Evolutionary conservation across 2,888 invertebrate genomes (phyloP).

Genomic region (Agapostemon virescens): DNA sequence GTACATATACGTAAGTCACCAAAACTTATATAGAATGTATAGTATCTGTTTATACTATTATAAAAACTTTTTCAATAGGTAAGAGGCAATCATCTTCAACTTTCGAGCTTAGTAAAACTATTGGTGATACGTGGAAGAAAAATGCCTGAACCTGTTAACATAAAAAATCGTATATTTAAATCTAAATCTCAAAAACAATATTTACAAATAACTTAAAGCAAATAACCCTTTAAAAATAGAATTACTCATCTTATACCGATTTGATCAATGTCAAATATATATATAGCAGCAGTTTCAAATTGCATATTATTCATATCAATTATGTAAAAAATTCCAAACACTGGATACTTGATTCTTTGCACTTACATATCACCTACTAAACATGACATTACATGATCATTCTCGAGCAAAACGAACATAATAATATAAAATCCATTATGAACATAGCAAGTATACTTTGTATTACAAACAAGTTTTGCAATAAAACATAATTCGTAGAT

Average conservation of each 20-base stretch:
- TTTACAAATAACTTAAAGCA: slow-evolving; percentile 46
- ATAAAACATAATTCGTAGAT: slow-evolving; percentile 30
- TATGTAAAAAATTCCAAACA: neutral
- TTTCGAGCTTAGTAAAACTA: slow-evolving; percentile 26
- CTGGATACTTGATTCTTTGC: slow-evolving; percentile 15
- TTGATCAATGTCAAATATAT: slow-evolving; percentile 13
- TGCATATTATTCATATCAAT: slow-evolving; percentile 2
- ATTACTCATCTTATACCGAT: neutral
- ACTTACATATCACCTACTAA: neutral
- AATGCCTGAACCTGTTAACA: slow-evolving; percentile 21
- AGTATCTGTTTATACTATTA: neutral
- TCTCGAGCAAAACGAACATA: slow-evolving; percentile 5
- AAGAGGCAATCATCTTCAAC: slow-evolving; percentile 18
- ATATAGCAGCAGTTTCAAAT: slow-evolving; percentile 3
- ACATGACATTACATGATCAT: slow-evolving; percentile 12
- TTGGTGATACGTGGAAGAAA: slow-evolving; percentile 15
- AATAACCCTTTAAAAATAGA: slow-evolving; percentile 31
- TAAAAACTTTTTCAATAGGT: slow-evolving; percentile 13
- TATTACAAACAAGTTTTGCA: slow-evolving; percentile 32
- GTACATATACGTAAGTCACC: slow-evolving; percentile 27
- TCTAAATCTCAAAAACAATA: slow-evolving; percentile 27
- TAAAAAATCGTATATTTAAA: slow-evolving; percentile 17
- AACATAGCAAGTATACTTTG: slow-evolving; percentile 29
- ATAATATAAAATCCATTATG: slow-evolving; percentile 23
- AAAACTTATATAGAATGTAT: slow-evolving; percentile 24